Evolutionary conservation across 2,797 vertebrate genomes (phyloP).

Genomic region (Melanotaenia boesemani): DNA sequence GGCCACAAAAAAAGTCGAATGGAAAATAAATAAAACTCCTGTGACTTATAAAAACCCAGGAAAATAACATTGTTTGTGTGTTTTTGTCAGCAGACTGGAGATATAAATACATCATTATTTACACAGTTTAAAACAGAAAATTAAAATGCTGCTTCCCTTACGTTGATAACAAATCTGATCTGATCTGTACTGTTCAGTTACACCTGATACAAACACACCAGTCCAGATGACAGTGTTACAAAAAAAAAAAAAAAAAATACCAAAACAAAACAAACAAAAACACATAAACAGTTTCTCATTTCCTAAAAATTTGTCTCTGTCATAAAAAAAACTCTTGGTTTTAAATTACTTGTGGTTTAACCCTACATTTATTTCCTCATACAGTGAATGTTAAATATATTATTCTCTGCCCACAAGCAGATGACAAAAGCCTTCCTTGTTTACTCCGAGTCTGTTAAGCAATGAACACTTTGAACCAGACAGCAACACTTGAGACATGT

Average conservation of each 20-base stretch:
- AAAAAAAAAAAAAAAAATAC: not conserved
- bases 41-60: not conserved
- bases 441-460: no score
- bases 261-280: no score
- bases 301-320: not conserved
- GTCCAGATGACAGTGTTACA: no score
- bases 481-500: no score
- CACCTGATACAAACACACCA: not conserved
- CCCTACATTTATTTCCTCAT: not conserved
- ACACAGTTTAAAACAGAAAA: not conserved
- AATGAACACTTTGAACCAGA: no score
- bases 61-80: not conserved
- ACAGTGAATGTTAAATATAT: not conserved
- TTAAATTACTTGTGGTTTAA: no score
- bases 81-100: not conserved
- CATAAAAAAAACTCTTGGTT: no score
- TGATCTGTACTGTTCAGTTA: not conserved
- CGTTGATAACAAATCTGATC: not conserved
- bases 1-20: no score
- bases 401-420: not conserved
- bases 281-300: not conserved
- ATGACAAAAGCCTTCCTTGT: not conserved
- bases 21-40: slow-evolving; percentile 43
- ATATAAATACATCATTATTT: not conserved
- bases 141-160: not conserved